Base-by-base conservation (phyloP, 2,113 vertebrate species). In the Hyperoodon ampullatus region DNA sequence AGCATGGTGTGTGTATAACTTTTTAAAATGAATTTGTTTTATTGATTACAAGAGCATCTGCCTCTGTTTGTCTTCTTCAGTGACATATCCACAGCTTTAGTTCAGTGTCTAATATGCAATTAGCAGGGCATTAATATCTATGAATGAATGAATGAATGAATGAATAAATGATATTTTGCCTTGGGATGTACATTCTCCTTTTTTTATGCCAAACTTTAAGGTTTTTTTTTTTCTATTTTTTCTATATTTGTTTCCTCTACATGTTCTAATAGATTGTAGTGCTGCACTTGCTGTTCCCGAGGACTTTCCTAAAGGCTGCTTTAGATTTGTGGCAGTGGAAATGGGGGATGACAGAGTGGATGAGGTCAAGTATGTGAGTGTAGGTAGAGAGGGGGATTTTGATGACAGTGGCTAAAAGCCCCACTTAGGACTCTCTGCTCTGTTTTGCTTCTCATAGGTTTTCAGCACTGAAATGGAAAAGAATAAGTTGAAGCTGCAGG, bases 381-480 rank as follows among this genome's bases (percentile, higher is more conserved):
- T 81, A 85, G 30, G 23, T 4, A 50, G 71, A 47, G 77, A 47
- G 15, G 75, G 28, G 88, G 80, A 35, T 85, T 93, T 95, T 81
- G 50, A 55, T 89, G 72, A 83, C 23, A 24, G 18, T 65, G 39
- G 24, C 15, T 70, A 19, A 58, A 60, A n/a, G 8, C 74, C 26
- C 21, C 58, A 11, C 39, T 77, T 65, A 61, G 28, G n/a, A 77
- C 77, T 75, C 8, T 53, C 33, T 26, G 15, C 55, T 85, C 60
- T 96, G 30, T 93, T 97, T 88, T 97, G 78, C 39, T 97, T 90
- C 81, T 58, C 84, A 1, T 28, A 98, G 97, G 35, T 1, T 92
- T 96, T 97, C 78, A 63, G 1, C 3, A 2, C 26, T 92, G 93
- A 95, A 81, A 93, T 97, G 97, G 16, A 13, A 33, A 92, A 78